Conservation (phyloP, 2,888 invertebrate genomes). For the Agrilus cyanescens region DNA sequence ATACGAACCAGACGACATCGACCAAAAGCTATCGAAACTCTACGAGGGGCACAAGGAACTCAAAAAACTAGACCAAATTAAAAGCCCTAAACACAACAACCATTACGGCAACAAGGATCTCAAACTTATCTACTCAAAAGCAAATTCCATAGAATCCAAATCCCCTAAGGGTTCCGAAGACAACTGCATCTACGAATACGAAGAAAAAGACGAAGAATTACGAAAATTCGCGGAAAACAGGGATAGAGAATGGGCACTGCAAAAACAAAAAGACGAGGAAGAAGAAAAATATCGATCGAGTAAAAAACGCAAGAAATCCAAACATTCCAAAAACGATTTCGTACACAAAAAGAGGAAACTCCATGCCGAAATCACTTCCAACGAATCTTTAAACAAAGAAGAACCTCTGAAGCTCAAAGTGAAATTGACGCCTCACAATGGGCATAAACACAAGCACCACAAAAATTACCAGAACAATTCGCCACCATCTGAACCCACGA, state of each 20-base stretch:
- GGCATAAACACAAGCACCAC: conserved; percentile 35
- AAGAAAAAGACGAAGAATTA: conserved; percentile 33
- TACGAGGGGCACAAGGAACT: conserved; percentile 1
- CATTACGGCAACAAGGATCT: too few species aligned
- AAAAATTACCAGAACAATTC: conserved; percentile 29
- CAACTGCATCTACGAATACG: conserved; percentile 30
- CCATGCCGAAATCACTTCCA: conserved; percentile 42
- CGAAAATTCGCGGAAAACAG: conserved; percentile 34
- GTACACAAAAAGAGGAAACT: conserved; percentile 39
- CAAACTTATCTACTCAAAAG: too few species aligned
- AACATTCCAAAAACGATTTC: conserved; percentile 42
- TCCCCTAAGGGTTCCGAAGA: conserved; percentile 12
- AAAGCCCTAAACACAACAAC: too few species aligned
- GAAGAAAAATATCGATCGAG: conserved; percentile 29
- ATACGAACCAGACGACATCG: conserved; percentile 16
- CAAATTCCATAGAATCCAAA: too few species aligned
- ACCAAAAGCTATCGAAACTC: conserved; percentile 10
- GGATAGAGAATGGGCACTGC: conserved; percentile 34
- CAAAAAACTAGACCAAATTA: too few species aligned
- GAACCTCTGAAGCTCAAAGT: conserved; percentile 43
- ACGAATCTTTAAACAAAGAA: conserved; percentile 27
- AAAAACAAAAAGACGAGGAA: conserved; percentile 29
- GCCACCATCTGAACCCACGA: conserved; percentile 8
- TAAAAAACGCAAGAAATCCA: conserved; percentile 44
- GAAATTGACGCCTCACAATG: conserved; percentile 37